These are phyloP conservation scores for Corydoras sp. DNA, from an alignment of 2,113 vertebrate species.

Conservation along the genomic window DNA sequence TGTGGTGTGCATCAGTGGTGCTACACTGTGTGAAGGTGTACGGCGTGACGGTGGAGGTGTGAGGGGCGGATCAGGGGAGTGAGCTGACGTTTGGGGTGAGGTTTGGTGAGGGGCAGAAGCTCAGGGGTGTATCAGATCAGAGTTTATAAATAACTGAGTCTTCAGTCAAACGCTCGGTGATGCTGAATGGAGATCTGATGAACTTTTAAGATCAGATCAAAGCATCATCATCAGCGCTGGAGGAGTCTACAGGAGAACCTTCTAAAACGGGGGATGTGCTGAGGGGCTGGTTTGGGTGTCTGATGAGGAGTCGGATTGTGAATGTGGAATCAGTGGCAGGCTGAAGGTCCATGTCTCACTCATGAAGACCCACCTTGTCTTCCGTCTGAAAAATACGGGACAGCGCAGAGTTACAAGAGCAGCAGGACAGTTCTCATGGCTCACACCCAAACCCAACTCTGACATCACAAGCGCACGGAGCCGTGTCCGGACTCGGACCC, in stretches of 20 bases:
- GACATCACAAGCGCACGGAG: conserved; percentile 3
- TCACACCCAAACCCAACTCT: background rate
- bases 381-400: conserved; percentile 73
- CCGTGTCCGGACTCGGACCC: background rate
- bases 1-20: too few relatives aligned
- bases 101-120: too few relatives aligned
- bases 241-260: background rate
- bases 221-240: too few relatives aligned
- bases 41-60: too few relatives aligned
- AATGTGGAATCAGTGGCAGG: conserved; percentile 42
- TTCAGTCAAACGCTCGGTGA: too few relatives aligned
- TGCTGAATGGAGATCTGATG: too few relatives aligned
- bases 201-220: too few relatives aligned
- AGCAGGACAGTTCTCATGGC: background rate
- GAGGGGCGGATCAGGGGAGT: too few relatives aligned
- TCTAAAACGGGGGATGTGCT: conserved; percentile 2
- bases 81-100: too few relatives aligned
- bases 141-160: too few relatives aligned
- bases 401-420: background rate
- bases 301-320: conserved; percentile 2
- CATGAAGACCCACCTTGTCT: conserved; percentile 72
- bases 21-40: too few relatives aligned
- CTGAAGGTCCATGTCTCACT: conserved; percentile 60
- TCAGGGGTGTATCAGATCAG: too few relatives aligned
- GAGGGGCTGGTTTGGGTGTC: background rate